phyloP scores from a whole-genome alignment of 2,797 vertebrate species.

The Brachyrhaphis roseni region DNA sequence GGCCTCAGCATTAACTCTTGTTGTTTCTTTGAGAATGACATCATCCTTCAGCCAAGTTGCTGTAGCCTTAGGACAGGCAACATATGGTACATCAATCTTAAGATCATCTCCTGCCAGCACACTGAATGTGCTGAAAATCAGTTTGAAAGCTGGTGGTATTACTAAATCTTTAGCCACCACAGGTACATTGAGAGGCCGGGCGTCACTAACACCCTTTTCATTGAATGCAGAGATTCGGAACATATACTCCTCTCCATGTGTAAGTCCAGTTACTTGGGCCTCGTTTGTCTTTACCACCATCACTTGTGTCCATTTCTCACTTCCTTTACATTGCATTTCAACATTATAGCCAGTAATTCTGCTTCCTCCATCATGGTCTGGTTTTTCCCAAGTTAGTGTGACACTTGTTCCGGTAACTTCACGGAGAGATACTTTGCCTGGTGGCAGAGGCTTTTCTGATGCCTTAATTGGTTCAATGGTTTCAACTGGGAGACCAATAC shows the following conservation, averaged over 20 bases:
- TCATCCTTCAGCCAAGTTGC: conserved; percentile 92
- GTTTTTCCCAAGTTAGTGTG: conserved; percentile 96
- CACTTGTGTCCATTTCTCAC: conserved; percentile 94
- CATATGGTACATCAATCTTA: conserved; percentile 93
- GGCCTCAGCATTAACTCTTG: conserved; percentile 91
- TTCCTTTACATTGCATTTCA: conserved; percentile 97
- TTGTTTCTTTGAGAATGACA: conserved; percentile 91
- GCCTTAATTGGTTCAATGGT: conserved; percentile 92
- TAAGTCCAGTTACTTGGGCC: conserved; percentile 90
- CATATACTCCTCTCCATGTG: conserved; percentile 94
- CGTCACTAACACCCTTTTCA: conserved; percentile 97
- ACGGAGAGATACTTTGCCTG: conserved; percentile 92
- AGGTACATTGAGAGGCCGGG: conserved; percentile 89
- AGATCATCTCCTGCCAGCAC: conserved; percentile 95
- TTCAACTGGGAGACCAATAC: conserved; percentile 95
- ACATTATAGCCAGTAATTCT: conserved; percentile 95
- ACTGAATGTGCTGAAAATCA: conserved; percentile 91
- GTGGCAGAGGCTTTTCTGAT: conserved; percentile 95
- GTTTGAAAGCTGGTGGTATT: conserved; percentile 91
- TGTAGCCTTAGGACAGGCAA: conserved; percentile 89
- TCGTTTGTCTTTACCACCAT: conserved; percentile 91
- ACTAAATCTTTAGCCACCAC: conserved; percentile 95
- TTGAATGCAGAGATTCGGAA: conserved; percentile 95
- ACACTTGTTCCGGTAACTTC: conserved; percentile 93
- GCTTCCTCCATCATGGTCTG: conserved; percentile 97